Evolutionary conservation across 1,140 invertebrate genomes (phyloP), one percentile per base, ranked within the genome.

Genomic region (Oedothorax gibbosus): DNA sequence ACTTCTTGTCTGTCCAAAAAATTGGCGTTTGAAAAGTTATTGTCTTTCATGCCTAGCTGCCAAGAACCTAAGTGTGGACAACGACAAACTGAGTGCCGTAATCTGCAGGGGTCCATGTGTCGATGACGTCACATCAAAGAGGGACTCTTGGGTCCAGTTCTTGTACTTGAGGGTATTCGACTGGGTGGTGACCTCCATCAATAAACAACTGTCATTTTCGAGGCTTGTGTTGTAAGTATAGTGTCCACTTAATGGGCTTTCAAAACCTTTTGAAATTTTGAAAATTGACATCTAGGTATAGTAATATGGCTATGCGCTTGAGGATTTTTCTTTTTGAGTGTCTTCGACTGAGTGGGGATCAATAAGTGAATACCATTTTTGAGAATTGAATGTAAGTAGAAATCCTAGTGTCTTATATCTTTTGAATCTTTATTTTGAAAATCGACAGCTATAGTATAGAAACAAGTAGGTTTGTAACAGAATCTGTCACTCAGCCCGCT

Each of bases 111-210:
- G 81, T 1, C 15, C 51, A 0, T n/a, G 21, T 14, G 62, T 84
- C 7, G 75, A 83, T 62, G 80, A 84, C 2, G 80, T 73, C n/a
- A 15, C 21, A 5, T 9, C 15, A 0, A 73, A 66, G 35, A 35
- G 95, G 12, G 75, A 86, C 18, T 21, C 86, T 11, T 62, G 75
- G 75, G 86, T 81, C 0, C 79, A 86, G n/a, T 78, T 84, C 53
- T 50, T 86, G 7, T 86, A 84, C 51, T 11, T 71, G 18, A 66
- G 68, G 10, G 35, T 86, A n/a, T 84, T 86, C 14, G 80, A 83
- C 11, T 84, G 80, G 86, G 35, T 86, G 2, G 75, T 86, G 10
- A 49, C 65, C 12, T 76, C 72, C 35, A 65, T 86, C 56, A 86
- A 86, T 60, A 83, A 71, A 12, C 80, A 86, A 51, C 66, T 86